Evolutionary conservation across 1,140 invertebrate species (phyloP), one percentile per base, ranked within the genome.

Genomic region (Drosophila ohnishii): DNA sequence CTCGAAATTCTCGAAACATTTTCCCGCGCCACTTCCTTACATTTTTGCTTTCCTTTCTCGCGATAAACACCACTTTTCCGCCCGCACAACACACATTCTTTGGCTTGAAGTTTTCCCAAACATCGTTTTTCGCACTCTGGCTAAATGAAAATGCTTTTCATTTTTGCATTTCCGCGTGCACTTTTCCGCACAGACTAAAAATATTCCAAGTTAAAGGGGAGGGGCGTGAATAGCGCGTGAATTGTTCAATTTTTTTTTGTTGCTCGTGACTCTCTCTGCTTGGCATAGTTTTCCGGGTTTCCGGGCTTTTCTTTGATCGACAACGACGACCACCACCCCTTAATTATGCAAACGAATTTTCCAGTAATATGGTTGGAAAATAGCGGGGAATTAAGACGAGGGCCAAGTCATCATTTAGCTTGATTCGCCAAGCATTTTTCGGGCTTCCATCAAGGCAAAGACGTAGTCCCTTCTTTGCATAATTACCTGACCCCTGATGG

Each of bases 401-500:
- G 63, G 35, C 64, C 13, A 35, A 67, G 45, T 66, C 37, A 66
- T 75, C 60, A 66, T 75, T 47, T 55, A 56, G 40, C 42, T 73
- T 61, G 19, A 44, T 50, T 47, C 60, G 42, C 14, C 9, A 3
- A 35, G 51, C 70, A 75, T 44, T 75, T 75, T 75, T 75, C n/a
- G 70, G 72, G 72, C 72, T 75, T 75, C 72, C 59, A 44, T 74
- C 30, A 61, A 73, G 69, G 34, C 62, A 28, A 25, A 16, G 10
- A 61, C 59, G 11, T 28, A 22, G 55, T 16, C 42, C 25, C 67
- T 44, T 58, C 47, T 57, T 75, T 76, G 82, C 83, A 87, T 86
- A 86, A 86, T 86, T 87, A 87, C 63, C 35, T 63, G 70, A 71
- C 64, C 67, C 48, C 22, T 6, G 28, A 19, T 11, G 25, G 16